Evolutionary conservation across 2,888 invertebrate species (phyloP), one percentile per base, ranked within the genome.

Genomic region (Hypena proboscidalis): DNA sequence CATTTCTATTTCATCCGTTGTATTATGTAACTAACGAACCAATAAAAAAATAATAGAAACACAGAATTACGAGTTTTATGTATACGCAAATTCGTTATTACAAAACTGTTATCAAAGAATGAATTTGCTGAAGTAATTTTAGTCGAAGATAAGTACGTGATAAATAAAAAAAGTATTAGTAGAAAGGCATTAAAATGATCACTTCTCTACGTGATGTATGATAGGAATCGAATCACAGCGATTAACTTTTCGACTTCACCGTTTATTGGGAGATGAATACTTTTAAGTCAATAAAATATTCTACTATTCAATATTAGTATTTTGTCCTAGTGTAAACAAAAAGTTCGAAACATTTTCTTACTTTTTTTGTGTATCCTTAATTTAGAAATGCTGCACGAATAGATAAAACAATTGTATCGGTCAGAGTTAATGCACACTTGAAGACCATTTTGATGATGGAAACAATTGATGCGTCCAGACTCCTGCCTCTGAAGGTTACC

Each of bases 81-180:
- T 27, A 23, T 35, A 41, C 15, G 39, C 55, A 23, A 32, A 22
- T 40, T 32, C 14, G 17, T 13, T 39, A 29, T 53, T 54, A 44
- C 38, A 37, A 38, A 31, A 59, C 17, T 35, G 34, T 44, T 61
- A 58, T 58, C 62, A 26, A 20, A 15, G 19, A 23, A 1, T 6
- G 27, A 25, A 50, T 57, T 43, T 32, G 34, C 46, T 57, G 36
- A 41, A 54, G 61, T 49, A 45, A 57, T 44, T 38, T 19, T 36
- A 44, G 29, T 35, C 9, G 22, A 15, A 25, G 63, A 60, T 70
- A 65, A 63, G 48, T 61, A 68, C 70, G 70, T 72, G 73, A 61
- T 54, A 52, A 47, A 58, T 61, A 56, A 45, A 36, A 63, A 58
- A 23, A 65, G 65, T 49, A 60, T 38, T 37, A 33, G 25, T 41